phyloP scores from a whole-genome alignment of 2,113 vertebrate genomes.

The Panurus biarmicus region DNA sequence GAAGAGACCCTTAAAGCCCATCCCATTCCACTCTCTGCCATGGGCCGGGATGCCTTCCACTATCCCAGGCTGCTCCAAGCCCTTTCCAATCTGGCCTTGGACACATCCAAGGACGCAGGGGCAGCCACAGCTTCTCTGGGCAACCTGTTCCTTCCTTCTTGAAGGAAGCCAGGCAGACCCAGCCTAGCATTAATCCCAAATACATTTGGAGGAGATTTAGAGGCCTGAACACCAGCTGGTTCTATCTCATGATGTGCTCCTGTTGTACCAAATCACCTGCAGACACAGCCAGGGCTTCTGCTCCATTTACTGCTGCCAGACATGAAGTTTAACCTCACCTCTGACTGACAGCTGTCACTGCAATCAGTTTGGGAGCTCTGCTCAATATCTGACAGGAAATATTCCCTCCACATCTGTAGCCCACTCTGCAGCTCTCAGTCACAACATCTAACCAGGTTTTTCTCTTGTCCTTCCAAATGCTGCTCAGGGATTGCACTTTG shows the following conservation, averaged over 20 bases:
- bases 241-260: background rate
- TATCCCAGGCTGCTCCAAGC: background rate
- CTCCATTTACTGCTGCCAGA: background rate
- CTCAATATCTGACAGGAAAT: background rate
- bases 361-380: background rate
- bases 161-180: background rate
- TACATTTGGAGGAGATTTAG: background rate
- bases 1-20: background rate
- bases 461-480: background rate
- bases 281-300: background rate
- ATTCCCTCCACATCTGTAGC: background rate
- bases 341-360: background rate
- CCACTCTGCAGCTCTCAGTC: background rate
- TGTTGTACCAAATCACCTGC: background rate
- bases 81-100: background rate
- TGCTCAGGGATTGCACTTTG: background rate
- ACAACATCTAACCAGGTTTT: background rate
- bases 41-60: background rate
- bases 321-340: background rate
- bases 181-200: background rate
- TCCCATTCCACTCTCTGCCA: background rate
- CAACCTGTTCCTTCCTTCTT: background rate
- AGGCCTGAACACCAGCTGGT: background rate
- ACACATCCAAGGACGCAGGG: background rate
- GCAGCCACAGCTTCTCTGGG: background rate